Conservation (phyloP, 2,113 vertebrate species). For the Turnix velox region DNA sequence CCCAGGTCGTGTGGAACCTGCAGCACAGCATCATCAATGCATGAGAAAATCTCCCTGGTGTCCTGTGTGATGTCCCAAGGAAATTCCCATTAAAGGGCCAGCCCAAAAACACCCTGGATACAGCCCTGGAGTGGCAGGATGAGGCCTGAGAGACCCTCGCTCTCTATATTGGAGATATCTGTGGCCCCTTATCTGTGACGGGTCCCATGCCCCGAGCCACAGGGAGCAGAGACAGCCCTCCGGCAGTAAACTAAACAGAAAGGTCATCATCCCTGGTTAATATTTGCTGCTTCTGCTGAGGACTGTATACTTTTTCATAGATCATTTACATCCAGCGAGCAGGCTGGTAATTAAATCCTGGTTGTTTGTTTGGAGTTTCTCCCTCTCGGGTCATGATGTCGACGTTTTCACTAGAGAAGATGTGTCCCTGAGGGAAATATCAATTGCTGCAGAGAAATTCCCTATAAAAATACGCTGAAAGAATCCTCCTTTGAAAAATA, state of each 20-base stretch:
- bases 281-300: constrained; percentile 59
- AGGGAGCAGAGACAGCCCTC: constrained; percentile 48
- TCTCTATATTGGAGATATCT: not conserved
- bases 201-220: constrained; percentile 31
- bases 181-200: not conserved
- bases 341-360: constrained; percentile 68
- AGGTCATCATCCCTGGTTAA: constrained; percentile 61
- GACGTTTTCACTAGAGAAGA: constrained; percentile 73
- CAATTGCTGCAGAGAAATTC: constrained; percentile 38
- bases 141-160: not conserved
- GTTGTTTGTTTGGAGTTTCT: constrained; percentile 67
- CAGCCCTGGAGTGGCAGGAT: not conserved
- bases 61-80: rapidly evolving
- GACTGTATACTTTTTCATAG: constrained; percentile 60
- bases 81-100: not conserved
- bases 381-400: constrained; percentile 61
- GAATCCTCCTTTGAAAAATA: constrained; percentile 46
- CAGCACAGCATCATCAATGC: rapidly evolving
- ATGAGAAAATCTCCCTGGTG: rapidly evolving
- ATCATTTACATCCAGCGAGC: constrained; percentile 64
- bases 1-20: rapidly evolving
- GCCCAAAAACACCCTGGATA: not conserved
- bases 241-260: constrained; percentile 65
- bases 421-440: constrained; percentile 59
- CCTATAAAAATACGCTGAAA: constrained; percentile 44